Conservation (phyloP, 1,140 invertebrate genomes). For the Bombyx mandarina region DNA sequence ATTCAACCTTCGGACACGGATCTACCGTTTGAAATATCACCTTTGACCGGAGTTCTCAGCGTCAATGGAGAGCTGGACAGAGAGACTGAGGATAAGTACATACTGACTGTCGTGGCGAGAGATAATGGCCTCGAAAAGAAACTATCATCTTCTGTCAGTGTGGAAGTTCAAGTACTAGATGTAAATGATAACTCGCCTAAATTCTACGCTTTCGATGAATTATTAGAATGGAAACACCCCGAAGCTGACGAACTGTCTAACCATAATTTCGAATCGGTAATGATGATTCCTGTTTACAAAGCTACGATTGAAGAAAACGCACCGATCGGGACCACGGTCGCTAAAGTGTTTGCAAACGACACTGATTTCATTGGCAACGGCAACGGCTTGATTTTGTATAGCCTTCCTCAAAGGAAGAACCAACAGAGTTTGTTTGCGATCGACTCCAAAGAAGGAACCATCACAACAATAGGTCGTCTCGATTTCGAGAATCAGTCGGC, state of each 20-base stretch:
- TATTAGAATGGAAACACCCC: slow-evolving; percentile 61
- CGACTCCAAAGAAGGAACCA: slow-evolving; percentile 84
- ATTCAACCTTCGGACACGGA: slow-evolving; percentile 73
- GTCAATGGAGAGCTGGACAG: slow-evolving; percentile 85
- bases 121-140: slow-evolving; percentile 76
- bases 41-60: slow-evolving; percentile 80
- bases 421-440: slow-evolving; percentile 80
- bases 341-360: slow-evolving; percentile 85
- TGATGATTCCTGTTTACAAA: slow-evolving; percentile 78
- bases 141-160: slow-evolving; percentile 79
- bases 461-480: slow-evolving; percentile 80
- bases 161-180: slow-evolving; percentile 85
- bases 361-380: slow-evolving; percentile 87
- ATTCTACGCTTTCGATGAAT: slow-evolving; percentile 81
- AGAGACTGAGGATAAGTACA: slow-evolving; percentile 80
- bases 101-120: slow-evolving; percentile 80
- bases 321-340: slow-evolving; percentile 78
- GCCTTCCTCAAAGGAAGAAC: slow-evolving; percentile 75
- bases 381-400: slow-evolving; percentile 84
- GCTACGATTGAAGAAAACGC: slow-evolving; percentile 79
- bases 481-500: slow-evolving; percentile 78
- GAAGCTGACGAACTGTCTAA: slow-evolving; percentile 63
- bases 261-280: slow-evolving; percentile 69
- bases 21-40: slow-evolving; percentile 82
- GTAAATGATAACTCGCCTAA: slow-evolving; percentile 83